Evolutionary conservation across 2,797 vertebrate genomes (phyloP).

Genomic region (Gallirallus australis): DNA sequence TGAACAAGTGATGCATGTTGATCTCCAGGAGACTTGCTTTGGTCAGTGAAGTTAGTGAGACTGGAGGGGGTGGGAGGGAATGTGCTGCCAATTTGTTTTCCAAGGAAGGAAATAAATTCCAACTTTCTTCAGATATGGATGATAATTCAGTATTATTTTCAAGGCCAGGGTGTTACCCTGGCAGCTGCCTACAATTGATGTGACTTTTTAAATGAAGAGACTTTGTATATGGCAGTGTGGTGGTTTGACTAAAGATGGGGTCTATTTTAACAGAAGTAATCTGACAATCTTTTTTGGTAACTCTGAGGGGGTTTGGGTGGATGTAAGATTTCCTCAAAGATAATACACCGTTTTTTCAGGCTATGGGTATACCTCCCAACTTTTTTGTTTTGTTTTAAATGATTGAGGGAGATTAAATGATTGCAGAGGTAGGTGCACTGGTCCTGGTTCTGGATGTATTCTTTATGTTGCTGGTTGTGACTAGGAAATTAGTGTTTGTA

Average conservation of each 20-base stretch:
- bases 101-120: neutral
- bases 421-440: neutral
- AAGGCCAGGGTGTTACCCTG: neutral
- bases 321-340: neutral
- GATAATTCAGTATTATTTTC: neutral
- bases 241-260: neutral
- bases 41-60: neutral
- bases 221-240: neutral
- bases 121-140: neutral
- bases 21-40: constrained; percentile 20
- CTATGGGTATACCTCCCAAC: neutral
- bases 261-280: neutral
- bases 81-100: neutral
- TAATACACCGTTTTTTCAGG: neutral
- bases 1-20: constrained; percentile 28
- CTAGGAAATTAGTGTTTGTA: neutral
- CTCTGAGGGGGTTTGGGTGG: neutral
- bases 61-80: neutral
- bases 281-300: neutral
- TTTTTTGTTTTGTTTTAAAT: neutral
- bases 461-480: neutral
- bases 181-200: neutral
- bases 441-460: neutral
- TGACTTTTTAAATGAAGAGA: neutral
- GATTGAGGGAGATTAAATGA: neutral